phyloP scores from a whole-genome alignment of 1,140 invertebrate species.

The Liolophura sinensis region DNA sequence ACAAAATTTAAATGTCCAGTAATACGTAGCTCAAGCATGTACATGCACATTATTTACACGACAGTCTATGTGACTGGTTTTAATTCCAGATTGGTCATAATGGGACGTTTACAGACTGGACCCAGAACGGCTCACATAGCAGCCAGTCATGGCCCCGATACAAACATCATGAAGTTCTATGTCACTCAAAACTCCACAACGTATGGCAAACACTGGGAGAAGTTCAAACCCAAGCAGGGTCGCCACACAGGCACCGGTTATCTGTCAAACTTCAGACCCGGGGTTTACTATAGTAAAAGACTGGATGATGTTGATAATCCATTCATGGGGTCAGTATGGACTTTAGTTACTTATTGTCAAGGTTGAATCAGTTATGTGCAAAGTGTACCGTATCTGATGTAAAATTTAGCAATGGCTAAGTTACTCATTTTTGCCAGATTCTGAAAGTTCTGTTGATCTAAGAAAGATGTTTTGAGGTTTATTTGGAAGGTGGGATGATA shows the following conservation, averaged over 20 bases:
- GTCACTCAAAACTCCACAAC: conserved; percentile 52
- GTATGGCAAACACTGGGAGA: conserved; percentile 52
- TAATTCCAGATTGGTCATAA: background rate
- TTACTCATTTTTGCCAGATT: too few relatives aligned
- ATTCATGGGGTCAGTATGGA: conserved; percentile 39
- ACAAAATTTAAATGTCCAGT: too few relatives aligned
- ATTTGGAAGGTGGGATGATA: too few relatives aligned
- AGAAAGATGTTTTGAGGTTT: too few relatives aligned
- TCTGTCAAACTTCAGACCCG: conserved; percentile 51
- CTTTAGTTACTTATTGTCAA: background rate
- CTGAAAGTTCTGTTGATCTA: too few relatives aligned
- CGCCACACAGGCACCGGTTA: conserved; percentile 56
- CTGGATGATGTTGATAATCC: conserved; percentile 57
- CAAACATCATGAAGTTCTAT: conserved; percentile 57
- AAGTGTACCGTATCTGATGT: background rate
- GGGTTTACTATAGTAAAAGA: conserved; percentile 51
- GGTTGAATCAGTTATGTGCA: too few relatives aligned
- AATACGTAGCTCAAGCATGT: background rate
- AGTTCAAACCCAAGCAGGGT: conserved; percentile 49
- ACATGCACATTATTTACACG: background rate
- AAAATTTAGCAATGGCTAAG: background rate
- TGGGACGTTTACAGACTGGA: conserved; percentile 20
- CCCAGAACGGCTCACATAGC: conserved; percentile 44
- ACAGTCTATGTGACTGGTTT: background rate
- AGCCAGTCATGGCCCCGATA: conserved; percentile 52